Evolutionary conservation across 2,888 invertebrate genomes (phyloP).

Genomic region (Osmoderma eremita): DNA sequence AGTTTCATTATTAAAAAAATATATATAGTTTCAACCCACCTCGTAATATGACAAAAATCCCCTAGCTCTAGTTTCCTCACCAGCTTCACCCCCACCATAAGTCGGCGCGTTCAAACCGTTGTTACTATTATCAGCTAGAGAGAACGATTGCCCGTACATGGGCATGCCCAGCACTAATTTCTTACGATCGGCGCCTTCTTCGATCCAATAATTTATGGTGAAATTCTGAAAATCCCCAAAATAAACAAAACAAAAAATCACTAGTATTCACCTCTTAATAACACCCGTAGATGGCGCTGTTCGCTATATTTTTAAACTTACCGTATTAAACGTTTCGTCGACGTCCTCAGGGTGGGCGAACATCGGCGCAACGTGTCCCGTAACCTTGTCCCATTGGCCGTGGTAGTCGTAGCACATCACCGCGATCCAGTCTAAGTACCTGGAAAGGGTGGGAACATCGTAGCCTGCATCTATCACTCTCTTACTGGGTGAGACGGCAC

Average conservation of each 20-base stretch:
- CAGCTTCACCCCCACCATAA: slow-evolving; percentile 89
- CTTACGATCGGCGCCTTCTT: slow-evolving; percentile 78
- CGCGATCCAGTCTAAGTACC: slow-evolving; percentile 88
- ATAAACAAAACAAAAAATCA: neutral
- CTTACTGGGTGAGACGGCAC: slow-evolving; percentile 88
- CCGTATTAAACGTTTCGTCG: slow-evolving; percentile 82
- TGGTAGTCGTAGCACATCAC: slow-evolving; percentile 93
- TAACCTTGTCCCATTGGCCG: slow-evolving; percentile 91
- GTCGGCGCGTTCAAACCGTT: slow-evolving; percentile 79
- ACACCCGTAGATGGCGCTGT: neutral
- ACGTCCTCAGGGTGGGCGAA: slow-evolving; percentile 79
- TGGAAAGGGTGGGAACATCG: slow-evolving; percentile 79
- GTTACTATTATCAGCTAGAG: slow-evolving; percentile 74
- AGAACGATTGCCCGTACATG: slow-evolving; percentile 90
- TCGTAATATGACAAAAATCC: slow-evolving; percentile 92
- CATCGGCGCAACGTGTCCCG: slow-evolving; percentile 91
- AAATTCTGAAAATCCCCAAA: slow-evolving; percentile 72
- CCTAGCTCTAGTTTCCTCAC: slow-evolving; percentile 85
- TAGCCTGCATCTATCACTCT: slow-evolving; percentile 87
- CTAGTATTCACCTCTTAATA: neutral
- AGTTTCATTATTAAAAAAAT: neutral
- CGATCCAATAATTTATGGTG: slow-evolving; percentile 88
- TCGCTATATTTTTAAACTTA: slow-evolving; percentile 58
- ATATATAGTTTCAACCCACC: slow-evolving; percentile 65
- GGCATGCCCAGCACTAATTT: slow-evolving; percentile 90